Evolutionary conservation across 2,113 vertebrate species (phyloP), one percentile per base, ranked within the genome.

Genomic region (Mesitornis unicolor): DNA sequence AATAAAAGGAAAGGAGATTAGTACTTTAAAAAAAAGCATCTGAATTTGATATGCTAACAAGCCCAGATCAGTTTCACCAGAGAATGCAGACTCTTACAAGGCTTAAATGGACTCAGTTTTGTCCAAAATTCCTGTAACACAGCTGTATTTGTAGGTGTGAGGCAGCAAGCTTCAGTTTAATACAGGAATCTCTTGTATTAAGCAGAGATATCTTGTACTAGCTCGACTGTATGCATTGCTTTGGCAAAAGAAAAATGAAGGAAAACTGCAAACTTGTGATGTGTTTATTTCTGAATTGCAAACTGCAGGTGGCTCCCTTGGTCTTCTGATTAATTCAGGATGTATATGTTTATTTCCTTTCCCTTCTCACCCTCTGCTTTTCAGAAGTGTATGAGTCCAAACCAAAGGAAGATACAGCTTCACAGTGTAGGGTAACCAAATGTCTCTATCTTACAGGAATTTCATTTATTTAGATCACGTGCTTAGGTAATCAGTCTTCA

Each of bases 231-330:
- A 60, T 59, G 7, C 2, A 0, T 73, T 69, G 48, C 16, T 65
- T 57, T 67, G 69, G 15, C 16, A 2, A 26, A 60, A 33, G 19
- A 26, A 29, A 69, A 33, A 76, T 56, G 21, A 42, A 77, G 25
- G 35, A 74, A 45, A 16, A 5, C 1, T 19, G 7, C 31, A 4
- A 65, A 40, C 35, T 48, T 6, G 4, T 42, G 25, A 4, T 3
- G 25, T n/a, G 4, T 40, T 94, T 85, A 60, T 75, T 96, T 87
- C 88, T 90, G 87, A 36, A 24, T 63, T 97, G 90, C 81, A 67
- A 93, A 97, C 97, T 98, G 96, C 93, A 98, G 97, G 93, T 98
- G 97, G 95, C 97, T 97, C 94, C 95, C 97, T 98, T 83, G 96
- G 68, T 81, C 97, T 97, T 93, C 94, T 47, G 65, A 14, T 90